A percentile compares a stretch with the other conserved stretches of the same genome.
Conservation (phyloP, 2,113 vertebrate species). For the Raja brachyura region DNA sequence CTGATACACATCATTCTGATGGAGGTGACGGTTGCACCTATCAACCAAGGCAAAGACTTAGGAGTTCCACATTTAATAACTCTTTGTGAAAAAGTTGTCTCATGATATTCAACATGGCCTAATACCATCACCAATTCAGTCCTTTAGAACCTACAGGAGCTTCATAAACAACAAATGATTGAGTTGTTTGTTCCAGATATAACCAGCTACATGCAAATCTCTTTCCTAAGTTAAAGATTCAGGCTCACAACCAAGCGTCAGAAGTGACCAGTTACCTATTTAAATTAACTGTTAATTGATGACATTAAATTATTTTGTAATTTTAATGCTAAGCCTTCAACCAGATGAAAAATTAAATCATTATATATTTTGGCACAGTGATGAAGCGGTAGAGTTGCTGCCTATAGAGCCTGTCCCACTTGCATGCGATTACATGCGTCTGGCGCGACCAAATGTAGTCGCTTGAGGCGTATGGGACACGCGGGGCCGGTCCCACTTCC, state of each 20-base stretch:
- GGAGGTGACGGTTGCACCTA: background rate
- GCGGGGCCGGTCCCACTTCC: too few species aligned
- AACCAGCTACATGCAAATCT: background rate
- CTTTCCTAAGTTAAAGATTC: background rate
- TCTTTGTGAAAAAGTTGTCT: background rate
- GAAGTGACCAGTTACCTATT: background rate
- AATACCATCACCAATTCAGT: background rate
- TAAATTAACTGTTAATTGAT: background rate
- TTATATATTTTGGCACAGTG: background rate
- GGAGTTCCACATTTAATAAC: background rate
- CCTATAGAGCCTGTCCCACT: too few species aligned
- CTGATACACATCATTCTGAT: background rate
- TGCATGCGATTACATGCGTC: too few species aligned
- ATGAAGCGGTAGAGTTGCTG: too few species aligned
- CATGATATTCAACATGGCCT: too few species aligned
- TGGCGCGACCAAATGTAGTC: too few species aligned
- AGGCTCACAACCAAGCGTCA: background rate
- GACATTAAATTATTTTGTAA: background rate
- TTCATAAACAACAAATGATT: background rate
- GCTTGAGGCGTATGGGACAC: too few species aligned
- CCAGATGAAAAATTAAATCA: background rate
- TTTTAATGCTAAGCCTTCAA: background rate
- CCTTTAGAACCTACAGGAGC: background rate
- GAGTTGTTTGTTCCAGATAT: background rate
- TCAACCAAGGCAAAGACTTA: background rate